Evolutionary conservation across 2,113 vertebrate species (phyloP).

Genomic region (Otocyon megalotis): DNA sequence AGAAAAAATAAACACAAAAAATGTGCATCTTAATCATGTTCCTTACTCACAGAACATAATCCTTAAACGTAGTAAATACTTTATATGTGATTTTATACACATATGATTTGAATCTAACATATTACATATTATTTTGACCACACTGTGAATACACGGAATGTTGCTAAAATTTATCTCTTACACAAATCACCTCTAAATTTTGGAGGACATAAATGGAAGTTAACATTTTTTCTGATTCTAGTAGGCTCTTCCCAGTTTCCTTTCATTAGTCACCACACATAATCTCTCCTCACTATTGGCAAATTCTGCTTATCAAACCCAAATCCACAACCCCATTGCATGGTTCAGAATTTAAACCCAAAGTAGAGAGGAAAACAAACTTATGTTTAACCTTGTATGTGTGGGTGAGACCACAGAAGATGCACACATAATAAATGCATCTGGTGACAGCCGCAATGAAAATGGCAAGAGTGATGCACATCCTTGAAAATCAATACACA

Average conservation of each 20-base stretch:
- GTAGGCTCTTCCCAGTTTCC: neutral
- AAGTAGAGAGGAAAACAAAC: conserved; percentile 15
- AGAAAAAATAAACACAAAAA: neutral
- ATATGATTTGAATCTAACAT: conserved; percentile 10
- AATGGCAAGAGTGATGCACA: neutral
- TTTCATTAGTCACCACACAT: conserved; percentile 12
- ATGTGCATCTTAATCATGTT: conserved; percentile 26
- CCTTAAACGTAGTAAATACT: neutral
- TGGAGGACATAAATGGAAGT: conserved; percentile 12
- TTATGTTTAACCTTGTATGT: conserved; percentile 5
- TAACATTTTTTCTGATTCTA: conserved; percentile 47
- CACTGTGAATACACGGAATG: neutral
- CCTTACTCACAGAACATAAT: neutral
- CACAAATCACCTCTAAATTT: neutral
- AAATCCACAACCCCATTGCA: neutral
- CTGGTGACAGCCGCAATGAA: conserved; percentile 36
- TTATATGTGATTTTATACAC: neutral
- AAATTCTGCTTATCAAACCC: conserved; percentile 34
- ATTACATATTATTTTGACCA: neutral
- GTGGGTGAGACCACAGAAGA: neutral
- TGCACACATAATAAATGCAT: neutral
- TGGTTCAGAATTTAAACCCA: conserved; percentile 28
- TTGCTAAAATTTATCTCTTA: conserved; percentile 5
- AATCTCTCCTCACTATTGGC: neutral
- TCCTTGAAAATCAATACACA: conserved; percentile 56